Conservation (phyloP, 2,888 invertebrate genomes). For the Torymus auratus region DNA sequence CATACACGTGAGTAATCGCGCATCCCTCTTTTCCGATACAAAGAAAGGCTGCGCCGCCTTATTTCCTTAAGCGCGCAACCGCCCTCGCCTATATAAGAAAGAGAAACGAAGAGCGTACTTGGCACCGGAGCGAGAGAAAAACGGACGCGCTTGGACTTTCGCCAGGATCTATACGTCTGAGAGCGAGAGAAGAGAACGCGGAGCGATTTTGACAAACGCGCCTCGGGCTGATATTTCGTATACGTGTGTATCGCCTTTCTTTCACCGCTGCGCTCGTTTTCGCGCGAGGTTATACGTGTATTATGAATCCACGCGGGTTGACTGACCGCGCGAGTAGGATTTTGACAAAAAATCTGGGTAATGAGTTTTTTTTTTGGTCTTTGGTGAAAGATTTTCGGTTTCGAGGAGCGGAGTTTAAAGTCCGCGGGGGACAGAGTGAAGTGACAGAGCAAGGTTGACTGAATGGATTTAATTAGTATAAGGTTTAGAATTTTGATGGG, state of each 20-base stretch:
- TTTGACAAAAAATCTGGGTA: too few species aligned
- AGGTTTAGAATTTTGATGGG: too few species aligned
- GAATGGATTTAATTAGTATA: too few species aligned
- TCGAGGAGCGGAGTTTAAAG: too few species aligned
- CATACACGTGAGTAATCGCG: conserved; percentile 32
- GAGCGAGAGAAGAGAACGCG: background rate
- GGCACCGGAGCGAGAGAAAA: conserved; percentile 7
- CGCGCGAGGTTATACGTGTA: too few species aligned
- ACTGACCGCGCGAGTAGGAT: too few species aligned
- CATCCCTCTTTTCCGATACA: conserved; percentile 15
- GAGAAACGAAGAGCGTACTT: conserved; percentile 26
- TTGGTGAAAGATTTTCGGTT: too few species aligned
- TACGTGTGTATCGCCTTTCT: background rate
- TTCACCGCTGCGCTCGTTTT: background rate
- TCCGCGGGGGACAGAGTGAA: too few species aligned
- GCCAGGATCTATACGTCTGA: conserved; percentile 26
- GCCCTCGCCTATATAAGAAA: background rate
- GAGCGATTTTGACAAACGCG: conserved; percentile 36
- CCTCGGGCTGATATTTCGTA: conserved; percentile 8
- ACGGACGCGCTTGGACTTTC: conserved; percentile 7
- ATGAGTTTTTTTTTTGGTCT: too few species aligned
- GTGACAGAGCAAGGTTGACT: too few species aligned
- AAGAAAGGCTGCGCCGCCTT: background rate
- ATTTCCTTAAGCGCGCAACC: conserved; percentile 4
- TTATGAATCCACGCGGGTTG: too few species aligned